Base-by-base conservation (phyloP, 2,797 vertebrate species). In the Muscicapa striata region DNA sequence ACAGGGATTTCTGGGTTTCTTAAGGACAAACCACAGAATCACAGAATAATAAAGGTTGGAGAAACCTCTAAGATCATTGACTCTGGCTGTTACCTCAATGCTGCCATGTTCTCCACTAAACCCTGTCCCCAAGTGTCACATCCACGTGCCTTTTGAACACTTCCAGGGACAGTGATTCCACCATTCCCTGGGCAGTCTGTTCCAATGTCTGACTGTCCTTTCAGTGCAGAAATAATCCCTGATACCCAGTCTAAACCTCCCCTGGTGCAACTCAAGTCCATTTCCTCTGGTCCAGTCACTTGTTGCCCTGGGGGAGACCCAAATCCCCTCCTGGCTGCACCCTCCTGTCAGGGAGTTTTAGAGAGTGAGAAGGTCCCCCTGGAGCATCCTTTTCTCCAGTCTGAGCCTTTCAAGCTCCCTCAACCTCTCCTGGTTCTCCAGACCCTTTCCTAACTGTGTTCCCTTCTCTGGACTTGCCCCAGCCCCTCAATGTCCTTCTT, bases 391-490 rank as follows among this genome's bases (percentile, higher is more conserved):
- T 52, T 70, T 29, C 6, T 24, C 13, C 30, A 54, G 7, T 4
- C 5, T 58, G 30, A 52, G 34, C 7, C 3, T 12, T 8, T 32
- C 16, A 24, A 40, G 5, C 5, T 83, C 21, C 38, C 21, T 52
- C 58, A 77, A 10, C 15, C 32, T 3, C 2, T 66, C 2, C 49
- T 36, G 22, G 26, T 12, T 5, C 66, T 78, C 15, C 46, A 78
- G n/a, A 23, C 1, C 12, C 11, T 52, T 52, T 70, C 9, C 40
- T 45, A 64, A 5, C 40, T 59, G 30, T 16, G 22, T 32, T 64
- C 4, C 26, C 22, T 3, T 27, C 30, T 72, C 19, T 66, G 67
- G 59, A 18, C 40, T 29, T 0, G 0, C 22, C 24, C 27, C 52
- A 78, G 11, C 22, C 41, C 22, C 59, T 43, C 40, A 48, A 5